A percentile compares a stretch with the other conserved stretches of the same genome.
Conservation (phyloP, 2,888 invertebrate genomes). For the Eledona agricola region DNA sequence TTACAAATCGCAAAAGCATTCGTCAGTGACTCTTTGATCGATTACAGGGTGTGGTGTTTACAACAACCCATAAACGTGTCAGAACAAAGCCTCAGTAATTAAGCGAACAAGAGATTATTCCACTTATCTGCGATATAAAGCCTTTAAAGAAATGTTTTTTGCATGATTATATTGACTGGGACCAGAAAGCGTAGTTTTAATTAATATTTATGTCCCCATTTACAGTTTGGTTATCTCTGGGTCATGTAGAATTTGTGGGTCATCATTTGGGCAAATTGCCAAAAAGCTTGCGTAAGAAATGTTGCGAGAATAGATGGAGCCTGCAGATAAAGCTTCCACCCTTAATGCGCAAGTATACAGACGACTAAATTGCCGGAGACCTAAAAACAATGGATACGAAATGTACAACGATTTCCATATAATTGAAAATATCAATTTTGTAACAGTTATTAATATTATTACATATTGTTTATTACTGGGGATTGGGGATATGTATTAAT, state of each 20-base stretch:
- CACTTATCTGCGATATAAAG: no score
- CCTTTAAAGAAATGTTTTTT: constrained; percentile 4
- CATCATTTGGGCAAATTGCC: constrained; percentile 39
- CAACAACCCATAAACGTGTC: constrained; percentile 43
- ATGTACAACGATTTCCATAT: no score
- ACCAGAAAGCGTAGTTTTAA: constrained; percentile 30
- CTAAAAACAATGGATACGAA: no score
- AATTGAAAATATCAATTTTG: no score
- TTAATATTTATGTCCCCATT: constrained; percentile 40
- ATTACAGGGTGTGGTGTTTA: constrained; percentile 48
- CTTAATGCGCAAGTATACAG: constrained; percentile 29
- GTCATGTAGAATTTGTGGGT: constrained; percentile 39
- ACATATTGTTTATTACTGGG: constrained; percentile 12
- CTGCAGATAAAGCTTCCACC: constrained; percentile 24
- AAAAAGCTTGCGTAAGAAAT: constrained; percentile 38
- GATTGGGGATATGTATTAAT: constrained; percentile 4
- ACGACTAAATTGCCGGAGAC: no score
- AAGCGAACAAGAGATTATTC: no score
- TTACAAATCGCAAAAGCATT: constrained; percentile 27
- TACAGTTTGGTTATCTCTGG: constrained; percentile 40
- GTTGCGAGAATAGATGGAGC: constrained; percentile 32
- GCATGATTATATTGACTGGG: constrained; percentile 18
- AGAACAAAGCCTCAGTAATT: no score
- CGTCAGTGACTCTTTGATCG: constrained; percentile 43
- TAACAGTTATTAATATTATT: no score